Evolutionary conservation across 64 coral and sea anemone genomes (phyloP), one percentile per base, ranked within the genome.

Genomic region (Orbicella faveolata): DNA sequence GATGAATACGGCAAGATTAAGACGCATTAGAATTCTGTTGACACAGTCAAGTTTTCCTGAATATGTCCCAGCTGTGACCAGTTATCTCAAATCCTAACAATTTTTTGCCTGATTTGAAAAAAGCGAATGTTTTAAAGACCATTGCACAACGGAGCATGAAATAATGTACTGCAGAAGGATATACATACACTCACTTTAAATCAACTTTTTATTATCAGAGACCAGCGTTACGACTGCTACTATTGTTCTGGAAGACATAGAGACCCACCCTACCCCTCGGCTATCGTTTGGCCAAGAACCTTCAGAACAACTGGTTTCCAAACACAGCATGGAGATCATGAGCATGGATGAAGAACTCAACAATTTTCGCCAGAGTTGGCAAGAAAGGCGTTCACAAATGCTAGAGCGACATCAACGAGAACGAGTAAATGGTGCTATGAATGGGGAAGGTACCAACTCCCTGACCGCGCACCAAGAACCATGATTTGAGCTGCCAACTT

Each of bases 251-350:
- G 53, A 87, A 1, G 34, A 87, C 53, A 20, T 36, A 19, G 69
- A 75, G 39, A 87, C 19, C 48, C 59, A 59, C 10, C 88, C 88
- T 16, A 76, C 61, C 39, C 63, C 88, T 20, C 59, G 74, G 26
- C 77, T 79, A 16, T 53, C 33, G 48, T 80, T 79, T 73, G 90
- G 90, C 18, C 51, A 80, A 18, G 77, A 52, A 2, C 84, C 90
- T 30, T 75, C 75, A 75, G 90, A 92, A 73, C 77, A 92, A 23
- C 83, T 92, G 4, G 20, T 92, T 25, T 70, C 75, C 4, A 77
- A 69, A 63, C 90, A 92, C 63, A 88, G 81, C 19, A 92, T 92
- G 90, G 84, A 92, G 67, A 59, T 92, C 10, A 79, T 92, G 75
- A 87, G 75, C 26, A 75, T 92, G 76, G 90, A 92, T 21, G 59